Evolutionary conservation across 2,113 vertebrate species (phyloP).

Genomic region (Rostratula benghalensis): DNA sequence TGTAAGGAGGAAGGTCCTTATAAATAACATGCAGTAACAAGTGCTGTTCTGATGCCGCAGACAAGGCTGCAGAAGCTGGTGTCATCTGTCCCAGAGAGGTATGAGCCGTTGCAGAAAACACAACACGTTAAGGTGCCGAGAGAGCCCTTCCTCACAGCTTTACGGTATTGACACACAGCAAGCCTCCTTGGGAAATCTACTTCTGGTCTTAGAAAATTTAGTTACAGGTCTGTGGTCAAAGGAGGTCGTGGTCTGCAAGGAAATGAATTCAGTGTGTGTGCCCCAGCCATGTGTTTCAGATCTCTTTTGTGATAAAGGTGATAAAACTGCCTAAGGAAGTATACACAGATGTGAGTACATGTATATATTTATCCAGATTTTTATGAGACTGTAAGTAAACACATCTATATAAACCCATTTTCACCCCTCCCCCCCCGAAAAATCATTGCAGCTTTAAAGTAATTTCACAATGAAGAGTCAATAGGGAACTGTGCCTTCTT

Average conservation of each 20-base stretch:
- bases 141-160: background rate
- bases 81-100: background rate
- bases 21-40: background rate
- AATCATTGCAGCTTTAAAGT: background rate
- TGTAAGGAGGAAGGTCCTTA: accelerated
- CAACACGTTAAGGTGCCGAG: background rate
- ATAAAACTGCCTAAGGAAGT: background rate
- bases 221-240: background rate
- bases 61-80: background rate
- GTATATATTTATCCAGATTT: background rate
- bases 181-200: background rate
- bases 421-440: background rate
- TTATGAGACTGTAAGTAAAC: background rate
- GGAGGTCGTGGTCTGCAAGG: background rate
- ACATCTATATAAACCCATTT: background rate
- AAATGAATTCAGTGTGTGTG: background rate
- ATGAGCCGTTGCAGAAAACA: accelerated
- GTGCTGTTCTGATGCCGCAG: accelerated
- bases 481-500: background rate
- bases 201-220: background rate
- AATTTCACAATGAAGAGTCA: background rate
- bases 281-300: background rate
- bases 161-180: background rate
- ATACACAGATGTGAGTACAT: background rate
- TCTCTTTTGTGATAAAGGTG: background rate